These are phyloP conservation scores for Pseudonaja textilis DNA, from an alignment of 2,113 vertebrate genomes.

Conservation along the genomic window DNA sequence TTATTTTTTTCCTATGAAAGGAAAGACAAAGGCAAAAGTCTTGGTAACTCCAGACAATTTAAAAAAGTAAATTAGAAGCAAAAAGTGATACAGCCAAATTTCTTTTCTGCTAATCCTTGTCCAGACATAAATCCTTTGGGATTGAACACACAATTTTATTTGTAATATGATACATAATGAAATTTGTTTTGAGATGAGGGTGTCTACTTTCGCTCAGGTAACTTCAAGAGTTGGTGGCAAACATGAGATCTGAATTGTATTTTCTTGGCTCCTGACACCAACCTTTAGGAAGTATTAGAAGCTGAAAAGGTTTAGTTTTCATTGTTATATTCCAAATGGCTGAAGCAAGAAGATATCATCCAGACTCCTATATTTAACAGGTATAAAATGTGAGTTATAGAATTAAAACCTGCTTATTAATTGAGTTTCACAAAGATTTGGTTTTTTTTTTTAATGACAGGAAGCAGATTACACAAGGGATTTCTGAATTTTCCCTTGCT, in stretches of 20 bases:
- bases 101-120: not conserved
- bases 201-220: not conserved
- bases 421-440: not conserved
- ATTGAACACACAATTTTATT: not conserved
- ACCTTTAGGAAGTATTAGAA: not conserved
- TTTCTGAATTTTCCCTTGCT: constrained; percentile 18
- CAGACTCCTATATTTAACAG: not conserved
- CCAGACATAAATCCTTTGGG: not conserved
- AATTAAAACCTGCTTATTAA: not conserved
- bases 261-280: not conserved
- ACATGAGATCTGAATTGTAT: no score
- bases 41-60: not conserved
- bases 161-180: not conserved
- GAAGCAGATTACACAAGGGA: constrained; percentile 34
- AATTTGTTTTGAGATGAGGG: not conserved
- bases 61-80: not conserved
- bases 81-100: not conserved
- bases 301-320: not conserved
- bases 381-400: no score
- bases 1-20: not conserved
- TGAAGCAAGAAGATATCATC: not conserved
- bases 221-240: not conserved
- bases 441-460: not conserved
- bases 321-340: not conserved
- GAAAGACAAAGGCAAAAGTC: not conserved